phyloP scores from a whole-genome alignment of 2,888 invertebrate genomes.

The Drosophila macrothrix region DNA sequence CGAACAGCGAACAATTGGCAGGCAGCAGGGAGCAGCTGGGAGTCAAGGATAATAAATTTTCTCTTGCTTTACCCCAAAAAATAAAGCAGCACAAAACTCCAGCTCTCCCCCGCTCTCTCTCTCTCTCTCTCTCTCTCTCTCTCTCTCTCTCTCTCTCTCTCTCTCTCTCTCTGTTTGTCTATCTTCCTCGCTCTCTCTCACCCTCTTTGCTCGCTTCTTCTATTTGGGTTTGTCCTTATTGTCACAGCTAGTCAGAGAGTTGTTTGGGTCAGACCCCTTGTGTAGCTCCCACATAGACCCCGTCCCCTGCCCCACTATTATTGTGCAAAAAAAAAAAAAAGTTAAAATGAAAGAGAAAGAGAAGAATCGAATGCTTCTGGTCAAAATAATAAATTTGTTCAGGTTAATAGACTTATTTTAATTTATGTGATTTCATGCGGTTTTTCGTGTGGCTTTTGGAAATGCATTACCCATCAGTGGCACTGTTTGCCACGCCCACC shows the following conservation, averaged over 20 bases:
- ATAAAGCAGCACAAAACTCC: conserved; percentile 38
- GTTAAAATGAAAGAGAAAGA: background rate
- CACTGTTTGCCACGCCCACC: conserved; percentile 41
- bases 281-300: background rate
- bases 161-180: too few species aligned
- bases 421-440: conserved; percentile 81
- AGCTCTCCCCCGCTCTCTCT: too few species aligned
- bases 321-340: background rate
- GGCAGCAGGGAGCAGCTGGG: conserved; percentile 47
- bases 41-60: conserved; percentile 73
- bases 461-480: conserved; percentile 67
- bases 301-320: background rate
- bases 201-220: background rate
- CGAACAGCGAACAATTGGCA: conserved; percentile 55
- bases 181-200: background rate
- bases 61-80: conserved; percentile 62
- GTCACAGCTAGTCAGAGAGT: conserved; percentile 45
- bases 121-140: background rate
- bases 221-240: conserved; percentile 31
- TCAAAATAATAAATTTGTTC: conserved; percentile 83
- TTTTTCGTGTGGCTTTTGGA: conserved; percentile 77
- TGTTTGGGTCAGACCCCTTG: conserved; percentile 17
- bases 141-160: background rate
- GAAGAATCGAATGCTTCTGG: conserved; percentile 52
- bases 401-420: conserved; percentile 83